These are phyloP conservation scores for Dyspetes luteomarginatus DNA, from an alignment of 2,888 invertebrate species.

Conservation along the genomic window DNA sequence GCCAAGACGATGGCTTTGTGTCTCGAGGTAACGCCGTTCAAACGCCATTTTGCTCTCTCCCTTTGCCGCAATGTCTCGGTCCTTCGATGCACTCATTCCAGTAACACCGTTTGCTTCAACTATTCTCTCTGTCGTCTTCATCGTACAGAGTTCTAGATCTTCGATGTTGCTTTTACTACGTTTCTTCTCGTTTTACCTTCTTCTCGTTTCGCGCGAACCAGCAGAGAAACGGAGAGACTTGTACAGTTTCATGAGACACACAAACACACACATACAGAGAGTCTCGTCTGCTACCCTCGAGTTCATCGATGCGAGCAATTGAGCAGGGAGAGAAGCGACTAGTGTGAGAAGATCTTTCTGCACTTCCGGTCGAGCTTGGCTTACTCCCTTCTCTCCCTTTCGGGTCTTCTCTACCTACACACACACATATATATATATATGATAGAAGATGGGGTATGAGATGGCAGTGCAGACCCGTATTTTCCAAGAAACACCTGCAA, in stretches of 20 bases:
- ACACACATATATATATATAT: conserved; percentile 11
- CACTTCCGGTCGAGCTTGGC: conserved; percentile 30
- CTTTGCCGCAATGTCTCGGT: conserved; percentile 25
- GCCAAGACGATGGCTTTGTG: conserved; percentile 80
- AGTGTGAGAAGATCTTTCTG: conserved; percentile 21
- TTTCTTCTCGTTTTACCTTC: conserved; percentile 18
- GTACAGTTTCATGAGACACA: not conserved
- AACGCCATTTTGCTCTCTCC: conserved; percentile 68
- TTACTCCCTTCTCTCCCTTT: too few species aligned
- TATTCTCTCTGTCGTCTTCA: not conserved
- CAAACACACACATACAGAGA: not conserved
- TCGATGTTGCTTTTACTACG: conserved; percentile 13
- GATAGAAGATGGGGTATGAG: conserved; percentile 25
- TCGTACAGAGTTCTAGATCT: conserved; percentile 3
- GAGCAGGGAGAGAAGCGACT: too few species aligned
- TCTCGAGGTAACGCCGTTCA: conserved; percentile 79
- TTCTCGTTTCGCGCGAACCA: not conserved
- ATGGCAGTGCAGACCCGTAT: not conserved
- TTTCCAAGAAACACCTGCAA: conserved; percentile 47
- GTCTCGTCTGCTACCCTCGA: not conserved
- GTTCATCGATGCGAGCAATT: not conserved
- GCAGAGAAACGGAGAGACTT: conserved; percentile 3
- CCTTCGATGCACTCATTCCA: not conserved
- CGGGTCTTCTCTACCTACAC: not conserved
- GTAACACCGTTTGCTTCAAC: conserved; percentile 15